Percentiles rank a stretch among this genome's conserved stretches.
These are phyloP conservation scores for Caenorhabditis japonica DNA, from an alignment of 2,888 invertebrate species.

Conservation along the genomic window DNA sequence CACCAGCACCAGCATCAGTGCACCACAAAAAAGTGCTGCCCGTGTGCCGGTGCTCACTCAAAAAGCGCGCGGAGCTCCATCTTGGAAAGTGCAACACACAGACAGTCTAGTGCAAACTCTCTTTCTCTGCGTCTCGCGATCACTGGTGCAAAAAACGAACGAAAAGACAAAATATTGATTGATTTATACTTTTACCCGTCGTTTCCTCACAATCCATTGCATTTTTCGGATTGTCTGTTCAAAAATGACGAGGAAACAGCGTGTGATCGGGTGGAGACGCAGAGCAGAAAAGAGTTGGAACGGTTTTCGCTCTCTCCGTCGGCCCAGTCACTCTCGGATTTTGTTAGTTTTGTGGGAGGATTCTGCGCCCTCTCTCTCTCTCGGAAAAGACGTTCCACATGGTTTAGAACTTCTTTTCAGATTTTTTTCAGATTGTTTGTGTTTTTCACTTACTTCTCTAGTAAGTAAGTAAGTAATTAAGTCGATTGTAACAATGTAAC, in stretches of 20 bases:
- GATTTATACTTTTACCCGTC: no score
- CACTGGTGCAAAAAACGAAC: conserved; percentile 3
- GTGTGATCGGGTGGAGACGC: background rate
- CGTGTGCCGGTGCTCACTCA: no score
- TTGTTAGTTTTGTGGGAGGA: background rate
- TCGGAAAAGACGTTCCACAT: background rate
- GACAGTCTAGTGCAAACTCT: conserved; percentile 8
- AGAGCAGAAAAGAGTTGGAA: background rate
- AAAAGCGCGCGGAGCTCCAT: conserved; percentile 33
- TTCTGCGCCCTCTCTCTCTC: background rate
- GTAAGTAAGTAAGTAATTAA: no score
- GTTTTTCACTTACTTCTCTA: no score
- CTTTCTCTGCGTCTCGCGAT: conserved; percentile 25
- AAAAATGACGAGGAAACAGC: background rate
- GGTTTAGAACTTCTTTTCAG: no score
- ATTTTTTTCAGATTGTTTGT: no score
- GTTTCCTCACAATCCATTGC: no score
- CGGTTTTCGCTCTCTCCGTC: background rate
- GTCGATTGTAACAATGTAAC: no score
- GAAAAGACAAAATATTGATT: background rate
- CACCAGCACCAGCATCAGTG: no score
- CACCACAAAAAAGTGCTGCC: no score
- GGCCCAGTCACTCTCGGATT: conserved; percentile 4
- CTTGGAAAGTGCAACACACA: no score
- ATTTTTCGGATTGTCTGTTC: no score